Percentiles rank a stretch among this genome's conserved stretches.
Conservation (phyloP, 1,140 invertebrate genomes). For the Dreissena rostriformis region DNA sequence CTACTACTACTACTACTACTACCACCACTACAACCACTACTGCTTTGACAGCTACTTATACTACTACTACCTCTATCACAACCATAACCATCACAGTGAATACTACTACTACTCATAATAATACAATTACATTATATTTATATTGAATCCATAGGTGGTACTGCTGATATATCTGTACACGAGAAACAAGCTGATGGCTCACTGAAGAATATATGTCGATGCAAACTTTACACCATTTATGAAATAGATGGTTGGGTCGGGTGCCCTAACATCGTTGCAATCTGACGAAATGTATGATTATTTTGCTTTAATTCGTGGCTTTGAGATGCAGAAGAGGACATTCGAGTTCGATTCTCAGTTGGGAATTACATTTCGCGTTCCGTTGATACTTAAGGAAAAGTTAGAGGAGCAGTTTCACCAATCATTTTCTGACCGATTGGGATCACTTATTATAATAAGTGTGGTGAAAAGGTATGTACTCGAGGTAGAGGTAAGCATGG, state of each 20-base stretch:
- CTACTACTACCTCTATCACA: constrained; percentile 8
- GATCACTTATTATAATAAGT: too few species aligned
- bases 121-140: too few species aligned
- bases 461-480: not conserved
- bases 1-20: too few species aligned
- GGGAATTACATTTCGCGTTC: constrained; percentile 20
- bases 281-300: constrained; percentile 22
- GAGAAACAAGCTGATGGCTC: constrained; percentile 6
- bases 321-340: constrained; percentile 53
- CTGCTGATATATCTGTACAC: constrained; percentile 57
- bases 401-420: not conserved
- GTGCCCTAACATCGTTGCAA: constrained; percentile 33
- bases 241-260: constrained; percentile 23
- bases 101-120: not conserved
- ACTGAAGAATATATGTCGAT: constrained; percentile 54
- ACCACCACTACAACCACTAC: too few species aligned
- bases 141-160: too few species aligned
- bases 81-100: not conserved
- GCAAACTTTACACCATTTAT: constrained; percentile 24
- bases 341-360: not conserved
- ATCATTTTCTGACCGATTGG: not conserved
- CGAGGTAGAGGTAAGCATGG: not conserved
- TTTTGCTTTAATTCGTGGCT: constrained; percentile 37
- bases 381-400: not conserved
- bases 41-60: not conserved